Base-by-base conservation (phyloP, 2,797 vertebrate genomes). In the Garrulus glandarius region DNA sequence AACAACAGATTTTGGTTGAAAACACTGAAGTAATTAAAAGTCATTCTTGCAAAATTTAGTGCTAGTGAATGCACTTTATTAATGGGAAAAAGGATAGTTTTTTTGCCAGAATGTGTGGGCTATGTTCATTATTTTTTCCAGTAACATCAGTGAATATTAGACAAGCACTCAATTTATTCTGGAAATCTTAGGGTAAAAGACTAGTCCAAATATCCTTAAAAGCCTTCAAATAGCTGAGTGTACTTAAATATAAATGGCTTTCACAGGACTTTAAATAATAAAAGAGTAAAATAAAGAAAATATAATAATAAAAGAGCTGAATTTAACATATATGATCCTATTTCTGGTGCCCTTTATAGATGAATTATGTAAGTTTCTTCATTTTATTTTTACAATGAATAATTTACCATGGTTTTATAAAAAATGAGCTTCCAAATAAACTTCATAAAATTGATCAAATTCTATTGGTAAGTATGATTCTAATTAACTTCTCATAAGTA, bases 1-100 rank as follows among this genome's bases (percentile, higher is more conserved):
- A 63, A 43, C 2, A 68, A 29, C 3, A 85, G 12, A 76, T 56
- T 76, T 61, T 69, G 5, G 10, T 59, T 55, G 36, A 78, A 87
- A 84, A 23, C 11, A 59, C 1, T 22, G 27, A 63, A 12, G 16
- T 70, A 75, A 82, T 64, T 60, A 56, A 82, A 55, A 68, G n/a
- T 39, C 11, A 56, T 6, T 57, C 16, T 59, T 46, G 5, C 6
- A 71, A 77, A 67, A 43, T 52, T 20, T 14, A 70, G 30, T 49
- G 5, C 30, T 47, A 5, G 12, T 47, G 9, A 69, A 34, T 34
- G 1, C 32, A 30, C 3, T 68, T 63, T 43, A 43, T 83, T 61
- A 57, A 11, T 46, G 5, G 13, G 15, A 3, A 47, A 74, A 55
- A 30, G 16, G 1, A 29, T 3, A 14, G n/a, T 1, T 15, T 1